Percentiles rank a stretch among this genome's conserved stretches.
phyloP scores from a whole-genome alignment of 2,888 invertebrate genomes.

The Lomographa bimaculata region DNA sequence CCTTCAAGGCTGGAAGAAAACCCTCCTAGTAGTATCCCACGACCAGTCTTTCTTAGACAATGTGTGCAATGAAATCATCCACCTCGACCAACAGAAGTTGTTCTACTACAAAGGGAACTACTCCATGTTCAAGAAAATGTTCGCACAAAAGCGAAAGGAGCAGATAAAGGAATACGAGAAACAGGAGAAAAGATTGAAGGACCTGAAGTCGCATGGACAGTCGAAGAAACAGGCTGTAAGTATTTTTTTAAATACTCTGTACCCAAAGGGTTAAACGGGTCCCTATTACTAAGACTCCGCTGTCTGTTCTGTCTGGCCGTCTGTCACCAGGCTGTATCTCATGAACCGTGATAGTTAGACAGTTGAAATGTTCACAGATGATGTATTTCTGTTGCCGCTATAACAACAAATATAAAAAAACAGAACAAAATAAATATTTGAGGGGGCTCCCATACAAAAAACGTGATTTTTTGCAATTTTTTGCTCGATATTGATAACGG shows the following conservation, averaged over 20 bases:
- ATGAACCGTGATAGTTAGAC: too few species aligned
- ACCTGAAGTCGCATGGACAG: conserved; percentile 96
- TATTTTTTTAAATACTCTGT: conserved; percentile 13
- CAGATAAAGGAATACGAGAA: conserved; percentile 98
- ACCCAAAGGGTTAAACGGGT: too few species aligned
- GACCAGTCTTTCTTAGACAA: conserved; percentile 99
- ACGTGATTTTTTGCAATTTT: too few species aligned
- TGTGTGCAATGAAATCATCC: conserved; percentile 99
- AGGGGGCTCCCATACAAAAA: too few species aligned
- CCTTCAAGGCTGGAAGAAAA: conserved; percentile 99
- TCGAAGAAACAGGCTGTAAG: conserved; percentile 95
- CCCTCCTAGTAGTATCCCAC: conserved; percentile 98
- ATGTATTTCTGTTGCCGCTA: too few species aligned
- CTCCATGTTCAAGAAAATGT: conserved; percentile 99
- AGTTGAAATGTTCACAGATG: too few species aligned
- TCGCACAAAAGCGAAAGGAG: conserved; percentile 96
- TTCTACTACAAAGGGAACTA: conserved; percentile 99
- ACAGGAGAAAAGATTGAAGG: conserved; percentile 97
- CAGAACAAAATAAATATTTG: too few species aligned
- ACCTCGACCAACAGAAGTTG: conserved; percentile 96
- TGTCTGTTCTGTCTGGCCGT: too few species aligned
- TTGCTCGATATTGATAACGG: too few species aligned
- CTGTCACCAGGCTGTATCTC: too few species aligned
- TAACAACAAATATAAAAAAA: too few species aligned
- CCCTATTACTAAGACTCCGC: too few species aligned